A percentile compares a stretch with the other conserved stretches of the same genome.
These are phyloP conservation scores for Butorides virescens DNA, from an alignment of 2,113 vertebrate genomes.

Conservation along the genomic window DNA sequence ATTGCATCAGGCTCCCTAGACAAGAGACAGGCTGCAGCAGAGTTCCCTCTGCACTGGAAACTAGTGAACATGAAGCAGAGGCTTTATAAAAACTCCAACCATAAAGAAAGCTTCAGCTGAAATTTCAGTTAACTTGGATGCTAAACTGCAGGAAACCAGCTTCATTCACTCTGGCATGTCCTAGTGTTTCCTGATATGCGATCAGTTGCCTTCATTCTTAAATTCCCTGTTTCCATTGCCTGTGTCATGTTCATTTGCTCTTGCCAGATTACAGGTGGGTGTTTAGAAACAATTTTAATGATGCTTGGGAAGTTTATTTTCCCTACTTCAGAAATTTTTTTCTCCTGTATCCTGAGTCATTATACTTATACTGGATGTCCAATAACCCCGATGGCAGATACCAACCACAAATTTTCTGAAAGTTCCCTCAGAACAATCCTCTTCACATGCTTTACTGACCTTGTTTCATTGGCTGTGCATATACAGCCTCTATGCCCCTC, in stretches of 20 bases:
- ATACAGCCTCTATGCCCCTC: background rate
- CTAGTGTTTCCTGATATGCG: background rate
- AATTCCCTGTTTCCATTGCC: background rate
- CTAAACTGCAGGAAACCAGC: background rate
- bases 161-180: background rate
- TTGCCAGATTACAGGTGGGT: background rate
- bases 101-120: background rate
- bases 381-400: background rate
- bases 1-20: background rate
- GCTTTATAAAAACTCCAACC: background rate
- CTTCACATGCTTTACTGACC: background rate
- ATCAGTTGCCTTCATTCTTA: background rate
- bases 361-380: background rate
- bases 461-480: background rate
- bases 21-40: background rate
- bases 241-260: background rate
- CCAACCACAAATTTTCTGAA: background rate
- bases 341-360: background rate
- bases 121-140: background rate
- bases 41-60: background rate
- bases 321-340: background rate
- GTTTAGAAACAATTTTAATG: background rate
- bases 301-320: background rate
- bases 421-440: background rate
- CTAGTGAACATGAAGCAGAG: background rate